Evolutionary conservation across 2,888 invertebrate species (phyloP), one percentile per base, ranked within the genome.

Genomic region (Cremastinae sp.): DNA sequence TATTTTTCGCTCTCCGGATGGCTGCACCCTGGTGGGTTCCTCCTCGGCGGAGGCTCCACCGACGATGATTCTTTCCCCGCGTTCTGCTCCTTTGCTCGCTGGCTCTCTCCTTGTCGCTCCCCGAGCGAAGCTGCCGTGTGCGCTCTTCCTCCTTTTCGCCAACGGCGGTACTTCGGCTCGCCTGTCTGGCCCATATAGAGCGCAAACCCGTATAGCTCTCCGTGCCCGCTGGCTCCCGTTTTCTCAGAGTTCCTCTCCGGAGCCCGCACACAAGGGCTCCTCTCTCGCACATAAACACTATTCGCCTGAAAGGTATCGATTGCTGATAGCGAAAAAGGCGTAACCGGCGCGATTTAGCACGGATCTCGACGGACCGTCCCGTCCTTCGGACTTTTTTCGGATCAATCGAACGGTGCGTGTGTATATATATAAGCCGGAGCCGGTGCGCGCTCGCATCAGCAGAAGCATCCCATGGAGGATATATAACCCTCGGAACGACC

Each of bases 111-210:
- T 56, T 45, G 53, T 51, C 49, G 43, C 58, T 56, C 34, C 62
- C 28, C 73, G 56, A 61, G 65, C 72, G 59, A 59, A 66, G 53
- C 70, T 56, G 53, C 53, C 43, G 64, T 58, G 65, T 72, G 59
- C 74, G 58, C 71, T 69, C 28, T 28, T 65, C 66, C 78, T 72
- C 66, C 45, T 58, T 74, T 62, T 68, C 65, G 51, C 65, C 74
- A 75, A 65, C 66, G 61, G 64, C 76, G 16, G 69, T 74, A 77
- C 70, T 74, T 61, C 28, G 65, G 65, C 61, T 74, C 65, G 59
- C 70, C 53, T 45, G 76, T 65, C 65, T 70, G 70, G 73, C 64
- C 62, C 74, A 72, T 72, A 68, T 69, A 69, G 69, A 45, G 43
- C 20, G 20, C 49, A 16, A 36, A 18, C 64, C 51, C 45, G 68